Conservation (phyloP, 2,888 invertebrate species). For the Perdita meconis region DNA sequence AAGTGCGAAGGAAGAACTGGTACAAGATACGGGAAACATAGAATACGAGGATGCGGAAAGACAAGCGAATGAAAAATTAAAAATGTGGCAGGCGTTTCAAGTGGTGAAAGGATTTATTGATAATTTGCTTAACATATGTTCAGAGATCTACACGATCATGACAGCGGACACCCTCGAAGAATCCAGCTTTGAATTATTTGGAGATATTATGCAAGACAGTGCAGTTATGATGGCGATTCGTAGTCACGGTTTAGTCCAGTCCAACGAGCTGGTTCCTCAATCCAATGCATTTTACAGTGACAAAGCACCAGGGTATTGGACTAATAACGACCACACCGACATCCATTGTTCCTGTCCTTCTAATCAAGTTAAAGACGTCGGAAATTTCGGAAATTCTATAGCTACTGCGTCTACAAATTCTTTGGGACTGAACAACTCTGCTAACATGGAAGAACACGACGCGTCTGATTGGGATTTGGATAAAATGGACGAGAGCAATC, state of each 20-base stretch:
- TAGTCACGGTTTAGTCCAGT: constrained; percentile 87
- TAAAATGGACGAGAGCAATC: constrained; percentile 76
- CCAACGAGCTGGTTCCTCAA: constrained; percentile 66
- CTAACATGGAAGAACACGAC: constrained; percentile 40
- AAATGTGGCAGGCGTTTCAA: constrained; percentile 89
- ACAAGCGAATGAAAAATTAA: constrained; percentile 77
- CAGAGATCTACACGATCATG: constrained; percentile 84
- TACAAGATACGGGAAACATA: constrained; percentile 42
- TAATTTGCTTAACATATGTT: constrained; percentile 89
- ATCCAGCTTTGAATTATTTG: constrained; percentile 76
- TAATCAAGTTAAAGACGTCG: constrained; percentile 35
- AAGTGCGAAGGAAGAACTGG: constrained; percentile 29
- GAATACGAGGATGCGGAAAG: constrained; percentile 75
- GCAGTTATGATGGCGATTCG: constrained; percentile 91
- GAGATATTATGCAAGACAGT: constrained; percentile 88
- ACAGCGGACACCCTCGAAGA: no score
- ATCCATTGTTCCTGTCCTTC: constrained; percentile 53
- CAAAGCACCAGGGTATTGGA: constrained; percentile 41
- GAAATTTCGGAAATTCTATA: constrained; percentile 42
- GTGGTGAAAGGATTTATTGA: constrained; percentile 89
- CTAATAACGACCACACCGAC: constrained; percentile 44
- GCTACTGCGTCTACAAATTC: constrained; percentile 60
- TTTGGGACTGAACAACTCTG: constrained; percentile 47
- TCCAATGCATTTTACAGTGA: constrained; percentile 57
- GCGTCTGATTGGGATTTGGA: constrained; percentile 67